phyloP scores from a whole-genome alignment of 2,888 invertebrate genomes.

The Allophyes oxyacanthae region DNA sequence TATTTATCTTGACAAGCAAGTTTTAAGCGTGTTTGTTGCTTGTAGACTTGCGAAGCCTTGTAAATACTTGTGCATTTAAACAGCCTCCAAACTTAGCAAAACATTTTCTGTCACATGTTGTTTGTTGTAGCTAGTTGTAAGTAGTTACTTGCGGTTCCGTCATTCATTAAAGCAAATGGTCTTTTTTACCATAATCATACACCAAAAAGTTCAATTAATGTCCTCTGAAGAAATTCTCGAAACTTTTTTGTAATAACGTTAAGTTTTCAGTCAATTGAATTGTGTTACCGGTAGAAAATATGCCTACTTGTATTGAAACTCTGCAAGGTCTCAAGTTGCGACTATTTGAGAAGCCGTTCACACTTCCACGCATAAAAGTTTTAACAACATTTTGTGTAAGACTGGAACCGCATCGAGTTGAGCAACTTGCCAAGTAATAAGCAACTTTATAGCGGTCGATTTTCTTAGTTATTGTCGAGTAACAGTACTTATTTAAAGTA shows the following conservation, averaged over 20 bases:
- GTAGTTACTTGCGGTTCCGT: no score
- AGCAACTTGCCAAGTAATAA: slow-evolving; percentile 14
- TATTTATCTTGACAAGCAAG: no score
- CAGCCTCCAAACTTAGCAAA: no score
- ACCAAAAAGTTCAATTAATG: no score
- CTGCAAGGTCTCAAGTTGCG: slow-evolving; percentile 5
- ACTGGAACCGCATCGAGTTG: slow-evolving; percentile 13
- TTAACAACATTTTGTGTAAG: slow-evolving; percentile 17
- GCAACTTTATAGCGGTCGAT: slow-evolving; percentile 11
- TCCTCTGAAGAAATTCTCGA: no score
- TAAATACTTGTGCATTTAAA: no score
- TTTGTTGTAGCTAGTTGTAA: no score
- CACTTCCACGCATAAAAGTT: slow-evolving; percentile 30
- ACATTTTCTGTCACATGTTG: no score
- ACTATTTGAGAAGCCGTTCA: slow-evolving; percentile 35
- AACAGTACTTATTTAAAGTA: not conserved
- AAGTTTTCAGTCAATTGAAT: slow-evolving; percentile 14
- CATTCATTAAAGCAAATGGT: no score
- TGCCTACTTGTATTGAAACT: slow-evolving; percentile 7
- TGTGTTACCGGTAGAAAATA: slow-evolving; percentile 1
- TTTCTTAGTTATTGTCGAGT: slow-evolving; percentile 9
- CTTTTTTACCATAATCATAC: no score
- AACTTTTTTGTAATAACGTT: not conserved
- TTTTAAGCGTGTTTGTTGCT: no score
- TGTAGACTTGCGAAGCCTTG: no score